A percentile compares a stretch with the other conserved stretches of the same genome.
phyloP scores from a whole-genome alignment of 2,113 vertebrate genomes.

The Corvus hawaiiensis region DNA sequence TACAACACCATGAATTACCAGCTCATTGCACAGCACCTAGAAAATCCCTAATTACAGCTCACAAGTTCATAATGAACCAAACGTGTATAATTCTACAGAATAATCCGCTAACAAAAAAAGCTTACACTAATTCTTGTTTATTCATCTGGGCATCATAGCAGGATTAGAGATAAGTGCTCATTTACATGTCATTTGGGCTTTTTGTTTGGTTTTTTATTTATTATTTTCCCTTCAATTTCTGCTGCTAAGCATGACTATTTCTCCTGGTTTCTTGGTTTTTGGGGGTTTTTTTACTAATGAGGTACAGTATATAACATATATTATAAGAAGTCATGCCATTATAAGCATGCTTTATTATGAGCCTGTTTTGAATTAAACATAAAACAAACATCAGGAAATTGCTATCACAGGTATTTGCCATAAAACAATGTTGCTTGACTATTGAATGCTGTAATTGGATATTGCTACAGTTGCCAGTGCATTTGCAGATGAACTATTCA shows the following conservation, averaged over 20 bases:
- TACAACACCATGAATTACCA: background rate
- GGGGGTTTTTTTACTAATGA: background rate
- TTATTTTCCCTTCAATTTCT: background rate
- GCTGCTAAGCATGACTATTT: background rate
- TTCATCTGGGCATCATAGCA: background rate
- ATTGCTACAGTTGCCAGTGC: background rate
- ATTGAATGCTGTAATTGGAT: background rate
- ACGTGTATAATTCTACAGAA: background rate
- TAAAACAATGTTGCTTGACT: background rate
- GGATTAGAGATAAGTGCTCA: background rate
- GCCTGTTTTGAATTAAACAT: background rate
- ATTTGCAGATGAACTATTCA: background rate
- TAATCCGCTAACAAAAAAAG: background rate
- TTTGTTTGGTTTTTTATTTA: background rate
- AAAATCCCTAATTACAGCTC: background rate
- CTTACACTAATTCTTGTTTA: background rate
- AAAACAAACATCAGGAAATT: background rate
- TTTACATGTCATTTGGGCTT: background rate
- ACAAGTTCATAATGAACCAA: background rate
- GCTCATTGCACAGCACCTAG: background rate
- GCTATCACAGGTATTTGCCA: background rate
- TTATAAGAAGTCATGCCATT: background rate
- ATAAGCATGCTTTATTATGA: background rate
- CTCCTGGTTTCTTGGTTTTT: background rate
- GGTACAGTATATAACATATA: background rate